Evolutionary conservation across 92 coral and sea anemone species (phyloP), one percentile per base, ranked within the genome.

Genomic region (Ricordea florida): DNA sequence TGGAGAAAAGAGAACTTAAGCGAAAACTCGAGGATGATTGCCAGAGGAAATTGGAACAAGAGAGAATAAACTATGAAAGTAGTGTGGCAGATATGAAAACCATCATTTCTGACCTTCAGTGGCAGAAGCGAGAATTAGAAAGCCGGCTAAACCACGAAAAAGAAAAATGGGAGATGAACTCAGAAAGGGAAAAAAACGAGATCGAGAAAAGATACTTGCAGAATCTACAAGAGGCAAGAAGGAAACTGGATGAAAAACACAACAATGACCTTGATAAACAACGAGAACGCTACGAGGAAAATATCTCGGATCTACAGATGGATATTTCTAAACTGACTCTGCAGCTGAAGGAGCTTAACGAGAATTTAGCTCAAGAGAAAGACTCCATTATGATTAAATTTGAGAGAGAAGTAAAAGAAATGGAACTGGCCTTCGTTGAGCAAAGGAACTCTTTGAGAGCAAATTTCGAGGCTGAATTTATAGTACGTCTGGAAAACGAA

Each of bases 101-200:
- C 41, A 65, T 88, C 37, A 83, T 82, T 61, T 69, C 97, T 20
- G 99, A 96, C 29, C 57, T 96, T 29, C 97, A 96, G 64, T 96
- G 94, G 94, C 97, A 96, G 67, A 89, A 78, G 43, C 64, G 94
- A 72, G 99, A 96, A 51, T 66, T 85, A 8, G 99, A 96, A 26
- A 90, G 88, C 53, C 83, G 85, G 24, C 24, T 75, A 28, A 58
- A 93, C 49, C 97, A 92, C 25, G 97, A 92, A 36, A 88, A 85
- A 67, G 99, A 96, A 53, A 88, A 80, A 66, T 62, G 85, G 66
- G 97, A 96, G 58, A 74, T 92, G 60, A 87, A 67, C n/a, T 83
- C 56, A 22, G 97, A 96, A 69, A 80, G 93, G 55, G 93, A 89
- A 32, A 87, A 81, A 65, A 88, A 93, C 56, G 99, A 96, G 31